Evolutionary conservation across 1,140 invertebrate genomes (phyloP).

Genomic region (Hypsibius dujardini): DNA sequence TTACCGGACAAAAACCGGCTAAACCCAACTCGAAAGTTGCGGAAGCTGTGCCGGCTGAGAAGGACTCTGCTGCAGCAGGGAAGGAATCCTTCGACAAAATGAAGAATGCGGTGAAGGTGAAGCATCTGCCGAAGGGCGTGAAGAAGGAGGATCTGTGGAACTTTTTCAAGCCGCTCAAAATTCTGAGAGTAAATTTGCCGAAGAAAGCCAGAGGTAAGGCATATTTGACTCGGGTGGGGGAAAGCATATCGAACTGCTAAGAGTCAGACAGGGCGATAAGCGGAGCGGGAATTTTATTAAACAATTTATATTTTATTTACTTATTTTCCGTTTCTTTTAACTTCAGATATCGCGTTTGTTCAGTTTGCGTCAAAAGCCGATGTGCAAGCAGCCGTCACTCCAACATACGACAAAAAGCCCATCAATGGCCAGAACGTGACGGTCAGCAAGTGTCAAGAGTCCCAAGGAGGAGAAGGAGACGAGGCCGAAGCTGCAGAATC

Average conservation of each 20-base stretch:
- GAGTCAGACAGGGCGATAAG: no score
- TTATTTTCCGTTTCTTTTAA: no score
- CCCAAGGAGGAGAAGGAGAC: neutral
- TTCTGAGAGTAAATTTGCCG: conserved; percentile 58
- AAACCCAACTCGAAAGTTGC: conserved; percentile 24
- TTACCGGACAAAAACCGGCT: conserved; percentile 26
- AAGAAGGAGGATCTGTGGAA: conserved; percentile 61
- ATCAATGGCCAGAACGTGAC: neutral
- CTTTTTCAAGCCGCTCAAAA: conserved; percentile 61
- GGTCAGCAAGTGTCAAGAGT: neutral
- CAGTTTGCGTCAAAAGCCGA: conserved; percentile 43
- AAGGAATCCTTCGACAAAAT: conserved; percentile 24
- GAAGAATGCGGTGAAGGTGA: conserved; percentile 37
- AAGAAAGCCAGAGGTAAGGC: conserved; percentile 48
- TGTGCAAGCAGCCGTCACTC: neutral
- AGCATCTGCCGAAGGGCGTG: conserved; percentile 46
- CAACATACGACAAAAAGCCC: neutral
- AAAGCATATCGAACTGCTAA: no score
- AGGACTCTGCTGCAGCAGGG: conserved; percentile 35
- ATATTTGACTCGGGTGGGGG: no score
- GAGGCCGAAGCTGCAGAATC: neutral
- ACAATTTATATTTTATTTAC: no score
- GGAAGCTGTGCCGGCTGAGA: conserved; percentile 29
- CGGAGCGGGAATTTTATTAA: no score
- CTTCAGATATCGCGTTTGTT: conserved; percentile 56